phyloP scores from a whole-genome alignment of 2,888 invertebrate genomes.

The Leptopterna dolabrata region DNA sequence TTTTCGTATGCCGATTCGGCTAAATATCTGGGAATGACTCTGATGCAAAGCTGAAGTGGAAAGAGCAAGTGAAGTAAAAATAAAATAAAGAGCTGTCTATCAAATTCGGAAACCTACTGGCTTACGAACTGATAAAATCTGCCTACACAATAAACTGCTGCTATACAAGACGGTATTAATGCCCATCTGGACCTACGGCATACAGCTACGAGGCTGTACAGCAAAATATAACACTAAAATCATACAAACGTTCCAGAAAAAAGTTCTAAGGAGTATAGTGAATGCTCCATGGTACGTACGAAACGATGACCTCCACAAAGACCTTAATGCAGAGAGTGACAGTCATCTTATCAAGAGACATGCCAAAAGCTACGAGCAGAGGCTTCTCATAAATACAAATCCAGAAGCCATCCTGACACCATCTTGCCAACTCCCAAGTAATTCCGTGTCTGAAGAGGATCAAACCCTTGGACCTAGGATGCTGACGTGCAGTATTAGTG shows the following conservation, averaged over 20 bases:
- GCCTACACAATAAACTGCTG: conserved; percentile 22
- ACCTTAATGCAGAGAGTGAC: neutral
- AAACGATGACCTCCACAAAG: conserved; percentile 23
- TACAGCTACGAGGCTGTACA: neutral
- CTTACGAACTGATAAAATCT: neutral
- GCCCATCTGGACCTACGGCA: conserved; percentile 19
- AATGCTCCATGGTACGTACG: conserved; percentile 8
- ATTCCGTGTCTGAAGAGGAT: conserved; percentile 1
- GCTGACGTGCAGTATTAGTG: no score
- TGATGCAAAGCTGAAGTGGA: neutral
- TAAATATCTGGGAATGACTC: no score
- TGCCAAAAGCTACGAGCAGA: no score
- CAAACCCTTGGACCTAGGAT: conserved; percentile 10
- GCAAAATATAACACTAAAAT: neutral
- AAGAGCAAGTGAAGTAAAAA: neutral
- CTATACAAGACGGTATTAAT: neutral
- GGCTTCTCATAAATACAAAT: no score
- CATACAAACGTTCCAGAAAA: conserved; percentile 6
- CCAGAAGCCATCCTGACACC: neutral
- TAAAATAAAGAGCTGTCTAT: neutral
- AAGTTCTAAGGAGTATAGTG: conserved; percentile 4
- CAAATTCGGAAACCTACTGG: neutral
- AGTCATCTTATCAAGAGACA: no score
- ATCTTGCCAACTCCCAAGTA: neutral
- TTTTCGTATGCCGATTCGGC: no score